A percentile compares a stretch with the other conserved stretches of the same genome.
Evolutionary conservation across 2,888 invertebrate genomes (phyloP).

Genomic region (Conus canariensis): DNA sequence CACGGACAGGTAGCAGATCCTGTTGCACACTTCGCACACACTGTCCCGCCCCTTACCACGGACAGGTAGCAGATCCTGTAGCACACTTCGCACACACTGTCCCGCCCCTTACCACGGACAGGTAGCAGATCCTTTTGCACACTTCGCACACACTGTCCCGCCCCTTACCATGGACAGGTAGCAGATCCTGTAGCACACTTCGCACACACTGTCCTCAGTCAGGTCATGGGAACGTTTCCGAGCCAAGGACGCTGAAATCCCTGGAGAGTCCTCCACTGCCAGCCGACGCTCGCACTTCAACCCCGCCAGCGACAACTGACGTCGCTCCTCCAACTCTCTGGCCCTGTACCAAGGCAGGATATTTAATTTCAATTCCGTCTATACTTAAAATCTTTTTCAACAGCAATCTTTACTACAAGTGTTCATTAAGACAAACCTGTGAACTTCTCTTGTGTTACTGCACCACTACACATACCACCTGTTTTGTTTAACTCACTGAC

Average conservation of each 20-base stretch:
- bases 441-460: too few species aligned
- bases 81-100: too few species aligned
- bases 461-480: too few species aligned
- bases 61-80: too few species aligned
- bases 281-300: constrained; percentile 84
- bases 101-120: too few species aligned
- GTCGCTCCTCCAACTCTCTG: constrained; percentile 84
- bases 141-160: too few species aligned
- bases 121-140: too few species aligned
- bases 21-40: too few species aligned
- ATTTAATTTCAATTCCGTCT: too few species aligned
- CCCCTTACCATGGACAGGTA: constrained; percentile 88
- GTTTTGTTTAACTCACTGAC: too few species aligned
- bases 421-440: background rate
- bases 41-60: too few species aligned
- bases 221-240: constrained; percentile 77
- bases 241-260: constrained; percentile 77
- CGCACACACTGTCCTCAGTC: constrained; percentile 88
- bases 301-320: constrained; percentile 83
- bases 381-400: background rate
- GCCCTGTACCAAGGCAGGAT: constrained; percentile 73
- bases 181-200: constrained; percentile 89
- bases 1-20: too few species aligned
- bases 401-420: background rate
- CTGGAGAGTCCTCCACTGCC: constrained; percentile 78